Evolutionary conservation across 2,888 invertebrate species (phyloP), one percentile per base, ranked within the genome.

Genomic region (Drosophila subsilvestris): DNA sequence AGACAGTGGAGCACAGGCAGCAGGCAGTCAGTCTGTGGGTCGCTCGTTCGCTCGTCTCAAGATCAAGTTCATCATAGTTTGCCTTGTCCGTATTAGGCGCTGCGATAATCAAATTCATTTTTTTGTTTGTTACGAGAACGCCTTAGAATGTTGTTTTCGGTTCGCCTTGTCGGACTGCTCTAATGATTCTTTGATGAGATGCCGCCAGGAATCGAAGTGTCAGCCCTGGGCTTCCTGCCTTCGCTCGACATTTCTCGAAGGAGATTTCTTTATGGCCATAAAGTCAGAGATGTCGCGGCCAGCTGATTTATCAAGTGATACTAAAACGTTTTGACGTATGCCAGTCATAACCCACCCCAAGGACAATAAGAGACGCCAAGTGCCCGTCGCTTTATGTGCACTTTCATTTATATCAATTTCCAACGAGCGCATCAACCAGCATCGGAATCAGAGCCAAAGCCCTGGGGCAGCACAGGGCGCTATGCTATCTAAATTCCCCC

Each of bases 401-500:
- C 75, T 72, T 84, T 53, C 87, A 83, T 88, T 83, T 80, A 88
- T 83, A 83, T 83, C 89, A 88, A 86, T 88, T 88, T 75, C 81
- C 55, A 49, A 59, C 50, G 71, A 67, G 66, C 67, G 53, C 62
- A 54, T 65, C 48, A 8, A 22, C 22, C 54, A 27, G 57, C 22
- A 57, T 43, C 32, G 14, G 53, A 18, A 22, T 12, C 22, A 10
- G n/a, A 6, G 48, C 37, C 32, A 47, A 48, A 63, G 51, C 32
- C 22, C 49, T 43, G 44, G 44, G 54, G 44, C 43, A 18, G 45
- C 73, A 22, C 3, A 22, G 22, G 22, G 22, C 22, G 22, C 22
- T 22, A n/a, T 22, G 22, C 22, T 22, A 22, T 3, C 22, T 22
- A 22, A 0, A 22, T 22, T 22, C 3, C 10, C 37, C 9, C 50